Evolutionary conservation across 2,113 vertebrate species (phyloP), one percentile per base, ranked within the genome.

Genomic region (Takifugu flavidus): DNA sequence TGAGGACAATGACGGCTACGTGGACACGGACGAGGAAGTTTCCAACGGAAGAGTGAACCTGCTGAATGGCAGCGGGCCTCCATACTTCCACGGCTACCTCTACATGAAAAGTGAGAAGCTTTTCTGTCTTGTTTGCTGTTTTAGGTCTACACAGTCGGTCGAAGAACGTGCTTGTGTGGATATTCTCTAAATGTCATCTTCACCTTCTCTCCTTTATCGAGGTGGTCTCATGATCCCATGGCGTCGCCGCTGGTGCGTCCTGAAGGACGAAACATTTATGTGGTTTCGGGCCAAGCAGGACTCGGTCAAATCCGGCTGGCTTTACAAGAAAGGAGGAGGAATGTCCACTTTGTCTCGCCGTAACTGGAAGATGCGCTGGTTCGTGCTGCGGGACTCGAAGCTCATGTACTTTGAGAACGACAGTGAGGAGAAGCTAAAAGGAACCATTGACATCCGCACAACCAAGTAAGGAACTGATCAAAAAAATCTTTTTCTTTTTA

Each of bases 361-460:
- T 59, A 96, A 96, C 90, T 96, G 95, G 95, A 96, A 96, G 67
- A 93, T 94, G 82, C 94, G 95, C 75, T 96, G 95, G 95, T 96
- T 95, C 7, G 94, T 95, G 29, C 91, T 96, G 56, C 92, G 94
- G 0, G 94, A 94, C 26, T 87, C 92, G 5, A 95, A 93, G 75
- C 93, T 96, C 72, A 94, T 94, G 92, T 96, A 96, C 80, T 96
- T 93, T 13, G 94, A 96, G 75, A 96, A 93, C 8, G 95, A 96
- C 59, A 93, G 92, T 0, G 95, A 96, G 59, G 95, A 96, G 75
- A 95, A 95, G 76, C 91, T 95, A 68, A 94, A 94, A 68, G 95
- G 95, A 43, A 95, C 93, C 34, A 94, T 96, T 13, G 93, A 96
- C 53, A 80, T 96, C 70, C 89, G 90, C 58, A 71, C 59, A 12